phyloP scores from a whole-genome alignment of 2,888 invertebrate species.

The Masnerella sp. region DNA sequence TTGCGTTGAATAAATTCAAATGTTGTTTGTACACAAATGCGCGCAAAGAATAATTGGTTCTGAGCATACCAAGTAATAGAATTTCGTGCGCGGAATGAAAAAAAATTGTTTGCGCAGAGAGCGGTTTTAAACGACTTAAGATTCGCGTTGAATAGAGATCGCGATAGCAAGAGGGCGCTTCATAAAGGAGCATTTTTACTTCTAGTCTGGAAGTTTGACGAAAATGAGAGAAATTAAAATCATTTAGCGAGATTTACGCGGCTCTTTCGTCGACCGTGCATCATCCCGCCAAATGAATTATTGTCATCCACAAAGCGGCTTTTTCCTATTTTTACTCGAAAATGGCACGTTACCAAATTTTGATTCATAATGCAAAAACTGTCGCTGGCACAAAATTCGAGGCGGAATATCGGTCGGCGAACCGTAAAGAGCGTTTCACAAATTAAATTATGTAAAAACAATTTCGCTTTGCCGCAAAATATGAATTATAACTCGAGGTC shows the following conservation, averaged over 20 bases:
- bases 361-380: conserved; percentile 36
- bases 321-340: conserved; percentile 29
- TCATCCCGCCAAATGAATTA: conserved; percentile 22
- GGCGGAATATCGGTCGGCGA: conserved; percentile 20
- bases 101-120: conserved; percentile 14
- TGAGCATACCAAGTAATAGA: conserved; percentile 13
- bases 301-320: conserved; percentile 25
- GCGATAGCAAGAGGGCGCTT: conserved; percentile 3
- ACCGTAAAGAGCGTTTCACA: conserved; percentile 20
- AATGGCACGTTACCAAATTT: conserved; percentile 29
- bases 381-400: conserved; percentile 27
- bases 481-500: conserved; percentile 5
- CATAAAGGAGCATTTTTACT: conserved; percentile 5
- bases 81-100: conserved; percentile 23
- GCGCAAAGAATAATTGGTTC: conserved; percentile 16
- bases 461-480: conserved; percentile 13
- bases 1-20: conserved; percentile 11
- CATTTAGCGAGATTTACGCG: conserved; percentile 20
- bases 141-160: conserved; percentile 9
- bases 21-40: conserved; percentile 7
- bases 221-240: conserved; percentile 24
- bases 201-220: neutral
- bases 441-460: conserved; percentile 45
- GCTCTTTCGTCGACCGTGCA: conserved; percentile 1
- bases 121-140: neutral